Evolutionary conservation across 2,797 vertebrate genomes (phyloP).

Genomic region (Chelon labrosus): DNA sequence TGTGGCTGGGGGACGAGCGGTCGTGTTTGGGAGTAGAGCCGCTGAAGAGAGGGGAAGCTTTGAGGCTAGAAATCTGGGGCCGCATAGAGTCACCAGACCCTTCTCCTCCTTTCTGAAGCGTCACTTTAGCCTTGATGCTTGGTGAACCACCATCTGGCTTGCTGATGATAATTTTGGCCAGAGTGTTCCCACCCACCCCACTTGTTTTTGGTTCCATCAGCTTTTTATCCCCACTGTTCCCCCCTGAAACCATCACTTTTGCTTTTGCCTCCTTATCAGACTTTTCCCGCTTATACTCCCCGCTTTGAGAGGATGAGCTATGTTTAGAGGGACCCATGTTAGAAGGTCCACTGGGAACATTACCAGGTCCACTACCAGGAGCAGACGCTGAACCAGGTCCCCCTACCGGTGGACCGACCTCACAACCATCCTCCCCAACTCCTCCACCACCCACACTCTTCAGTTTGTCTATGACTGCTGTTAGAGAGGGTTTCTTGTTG

Average conservation of each 20-base stretch:
- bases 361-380: slow-evolving; percentile 81
- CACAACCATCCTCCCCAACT: slow-evolving; percentile 91
- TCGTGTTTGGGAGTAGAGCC: slow-evolving; percentile 98
- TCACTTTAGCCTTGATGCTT: slow-evolving; percentile 98
- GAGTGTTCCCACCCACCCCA: slow-evolving; percentile 89
- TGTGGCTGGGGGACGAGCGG: slow-evolving; percentile 97
- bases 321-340: slow-evolving; percentile 89
- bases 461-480: slow-evolving; percentile 97
- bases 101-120: slow-evolving; percentile 94
- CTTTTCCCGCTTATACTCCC: slow-evolving; percentile 96
- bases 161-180: slow-evolving; percentile 99
- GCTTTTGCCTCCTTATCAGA: slow-evolving; percentile 95
- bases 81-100: slow-evolving; percentile 91
- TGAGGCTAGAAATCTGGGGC: slow-evolving; percentile 92
- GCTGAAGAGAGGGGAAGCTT: slow-evolving; percentile 96
- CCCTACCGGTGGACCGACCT: slow-evolving; percentile 86
- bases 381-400: slow-evolving; percentile 80
- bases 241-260: slow-evolving; percentile 91
- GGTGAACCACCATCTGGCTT: slow-evolving; percentile 98
- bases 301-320: slow-evolving; percentile 86
- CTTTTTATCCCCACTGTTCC: slow-evolving; percentile 93
- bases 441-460: slow-evolving; percentile 97
- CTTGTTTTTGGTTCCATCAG: slow-evolving; percentile 90
- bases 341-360: slow-evolving; percentile 77
- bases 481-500: slow-evolving; percentile 98